phyloP scores from a whole-genome alignment of 2,888 invertebrate genomes.

The Fabriciana adippe region DNA sequence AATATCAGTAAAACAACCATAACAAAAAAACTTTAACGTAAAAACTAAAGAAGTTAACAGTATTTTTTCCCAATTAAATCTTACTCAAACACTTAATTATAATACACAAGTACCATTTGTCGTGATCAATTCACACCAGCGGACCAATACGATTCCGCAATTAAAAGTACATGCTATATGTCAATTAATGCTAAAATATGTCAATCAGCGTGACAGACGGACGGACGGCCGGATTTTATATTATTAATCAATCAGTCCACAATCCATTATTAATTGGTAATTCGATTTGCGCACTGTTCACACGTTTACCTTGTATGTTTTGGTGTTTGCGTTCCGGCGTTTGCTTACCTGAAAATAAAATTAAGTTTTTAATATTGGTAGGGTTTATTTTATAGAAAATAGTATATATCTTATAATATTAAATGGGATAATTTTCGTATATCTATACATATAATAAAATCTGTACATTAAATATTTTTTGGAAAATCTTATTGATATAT shows the following conservation, averaged over 20 bases:
- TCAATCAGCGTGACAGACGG: slow-evolving; percentile 58
- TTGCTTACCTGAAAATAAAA: slow-evolving; percentile 47
- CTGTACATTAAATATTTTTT: too few species aligned
- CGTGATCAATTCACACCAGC: slow-evolving; percentile 27
- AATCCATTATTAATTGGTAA: slow-evolving; percentile 54
- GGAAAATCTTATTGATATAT: too few species aligned
- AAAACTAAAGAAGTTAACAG: too few species aligned
- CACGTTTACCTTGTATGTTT: slow-evolving; percentile 32
- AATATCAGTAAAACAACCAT: too few species aligned
- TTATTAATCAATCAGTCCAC: slow-evolving; percentile 56
- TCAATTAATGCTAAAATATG: slow-evolving; percentile 74
- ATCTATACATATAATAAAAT: too few species aligned
- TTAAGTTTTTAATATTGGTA: neutral
- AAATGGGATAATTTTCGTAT: too few species aligned
- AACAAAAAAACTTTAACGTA: too few species aligned
- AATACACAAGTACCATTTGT: slow-evolving; percentile 27
- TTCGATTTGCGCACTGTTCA: slow-evolving; percentile 32
- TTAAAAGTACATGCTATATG: slow-evolving; percentile 61
- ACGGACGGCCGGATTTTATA: slow-evolving; percentile 54
- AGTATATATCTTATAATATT: too few species aligned
- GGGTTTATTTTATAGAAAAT: too few species aligned
- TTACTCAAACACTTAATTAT: neutral
- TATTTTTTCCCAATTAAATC: too few species aligned
- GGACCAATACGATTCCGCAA: slow-evolving; percentile 51
- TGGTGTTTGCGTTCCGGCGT: slow-evolving; percentile 10